Evolutionary conservation across 2,888 invertebrate species (phyloP), one percentile per base, ranked within the genome.

Genomic region (Galerucella nymphaeae): DNA sequence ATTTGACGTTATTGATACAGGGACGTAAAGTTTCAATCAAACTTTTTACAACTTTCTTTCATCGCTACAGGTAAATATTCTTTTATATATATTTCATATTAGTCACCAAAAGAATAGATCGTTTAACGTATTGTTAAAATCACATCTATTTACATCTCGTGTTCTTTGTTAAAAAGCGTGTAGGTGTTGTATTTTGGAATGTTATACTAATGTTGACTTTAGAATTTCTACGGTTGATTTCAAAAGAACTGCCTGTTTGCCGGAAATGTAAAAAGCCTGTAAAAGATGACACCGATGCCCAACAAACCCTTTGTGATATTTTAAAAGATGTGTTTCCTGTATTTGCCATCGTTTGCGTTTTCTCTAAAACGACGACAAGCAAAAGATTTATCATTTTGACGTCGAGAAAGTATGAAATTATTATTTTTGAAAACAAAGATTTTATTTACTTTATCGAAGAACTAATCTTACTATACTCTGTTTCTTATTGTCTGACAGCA

Each of bases 201-300:
- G 77, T 78, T 78, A 76, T 76, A 77, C 76, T 76, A 77, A 74
- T 81, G 80, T 82, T 82, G 82, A 82, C 81, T 82, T 79, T 80
- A 79, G 77, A 80, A 81, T 80, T 80, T 80, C 78, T 79, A 79
- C 80, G 79, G 78, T 73, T 65, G 69, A 70, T 64, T 75, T 79
- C 74, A 75, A 78, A 80, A 80, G 76, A 75, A 77, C 75, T 71
- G 65, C 70, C 71, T 57, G 64, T 68, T 57, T 65, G 64, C 75
- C 74, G 77, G 75, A 77, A 77, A 75, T 70, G 71, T 74, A 70
- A 48, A 68, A 65, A 68, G 70, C 58, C 42, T 57, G 70, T 61
- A 74, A 70, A 70, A 77, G 74, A 69, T 72, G 76, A 76, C 71
- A 70, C 72, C 69, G 68, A 75, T 57, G 64, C 62, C 68, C 70